Base-by-base conservation (phyloP, 2,888 invertebrate genomes). In the Helleia helle region DNA sequence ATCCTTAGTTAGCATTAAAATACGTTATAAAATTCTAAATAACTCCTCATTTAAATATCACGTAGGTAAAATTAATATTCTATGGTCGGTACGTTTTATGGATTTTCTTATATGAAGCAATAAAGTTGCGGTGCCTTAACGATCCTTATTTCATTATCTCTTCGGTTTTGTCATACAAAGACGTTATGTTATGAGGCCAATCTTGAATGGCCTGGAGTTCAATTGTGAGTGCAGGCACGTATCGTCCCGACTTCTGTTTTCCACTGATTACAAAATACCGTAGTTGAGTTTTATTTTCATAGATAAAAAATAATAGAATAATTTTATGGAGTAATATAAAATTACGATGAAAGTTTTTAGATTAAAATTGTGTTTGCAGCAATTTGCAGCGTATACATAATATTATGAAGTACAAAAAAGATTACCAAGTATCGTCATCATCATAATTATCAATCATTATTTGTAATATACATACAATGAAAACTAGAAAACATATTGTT, bases 181-280 rank as follows among this genome's bases (percentile, higher is more conserved):
- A 14, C 14, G 30, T 30, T 15, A 7, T 30, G 25, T 31, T 14
- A 31, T 18, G 24, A 48, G 63, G 48, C 65, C 68, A 52, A 43
- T 47, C 43, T 58, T 54, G 45, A 47, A 30, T 70, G 66, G 63
- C 40, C 48, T 39, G 48, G 40, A 47, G 40, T 49, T 47, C 52
- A 52, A 68, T 80, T 73, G 58, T 62, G 71, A 59, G 55, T 54
- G 37, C 25, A 31, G 51, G 56, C 81, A 81, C 81, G 81, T 81
- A 66, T 46, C 41, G 72, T 69, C 67, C 70, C 71, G 65, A 73
- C 80, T 79, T 70, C 80, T 65, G 72, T 71, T 71, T 71, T 67
- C 66, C 55, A 60, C 56, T 70, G 74, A 70, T 73, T 72, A 74
- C 68, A 66, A 72, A 73, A n/a, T n/a, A n/a, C n/a, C n/a, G n/a